Evolutionary conservation across 2,113 vertebrate species (phyloP).

Genomic region (Microtus ochrogaster): DNA sequence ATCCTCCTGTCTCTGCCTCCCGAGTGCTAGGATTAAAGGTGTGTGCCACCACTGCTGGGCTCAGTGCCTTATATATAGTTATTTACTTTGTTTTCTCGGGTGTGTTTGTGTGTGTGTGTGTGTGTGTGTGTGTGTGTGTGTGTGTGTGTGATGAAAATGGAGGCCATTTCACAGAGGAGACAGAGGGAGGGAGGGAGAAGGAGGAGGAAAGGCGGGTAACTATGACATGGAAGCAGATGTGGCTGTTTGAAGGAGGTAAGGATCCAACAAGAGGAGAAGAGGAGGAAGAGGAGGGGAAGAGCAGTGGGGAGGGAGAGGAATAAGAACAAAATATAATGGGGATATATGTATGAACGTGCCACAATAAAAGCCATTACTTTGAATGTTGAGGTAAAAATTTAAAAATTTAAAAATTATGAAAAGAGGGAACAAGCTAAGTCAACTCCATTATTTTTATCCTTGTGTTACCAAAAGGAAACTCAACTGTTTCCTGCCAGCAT

Average conservation of each 20-base stretch:
- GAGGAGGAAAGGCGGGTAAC: background rate
- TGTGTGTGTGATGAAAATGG: background rate
- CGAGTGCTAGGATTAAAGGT: too few species aligned
- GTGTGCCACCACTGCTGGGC: too few species aligned
- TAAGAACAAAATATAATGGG: background rate
- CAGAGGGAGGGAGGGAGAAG: background rate
- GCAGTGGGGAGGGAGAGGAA: background rate
- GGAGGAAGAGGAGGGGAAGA: too few species aligned
- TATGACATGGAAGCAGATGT: background rate
- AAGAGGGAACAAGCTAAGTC: background rate
- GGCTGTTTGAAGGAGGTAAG: background rate
- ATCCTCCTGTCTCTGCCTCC: too few species aligned
- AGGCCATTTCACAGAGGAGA: background rate
- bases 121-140: background rate
- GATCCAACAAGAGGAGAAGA: background rate
- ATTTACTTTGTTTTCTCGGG: slow-evolving; percentile 16
- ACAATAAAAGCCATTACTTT: background rate
- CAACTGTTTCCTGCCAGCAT: background rate
- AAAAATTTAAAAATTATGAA: background rate
- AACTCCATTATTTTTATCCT: background rate
- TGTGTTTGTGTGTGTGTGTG: background rate
- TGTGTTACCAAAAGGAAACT: background rate
- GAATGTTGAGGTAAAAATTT: background rate
- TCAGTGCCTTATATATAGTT: background rate
- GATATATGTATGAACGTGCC: too few species aligned